A percentile compares a stretch with the other conserved stretches of the same genome.
phyloP scores from a whole-genome alignment of 2,113 vertebrate genomes.

The Mustelus asterias region DNA sequence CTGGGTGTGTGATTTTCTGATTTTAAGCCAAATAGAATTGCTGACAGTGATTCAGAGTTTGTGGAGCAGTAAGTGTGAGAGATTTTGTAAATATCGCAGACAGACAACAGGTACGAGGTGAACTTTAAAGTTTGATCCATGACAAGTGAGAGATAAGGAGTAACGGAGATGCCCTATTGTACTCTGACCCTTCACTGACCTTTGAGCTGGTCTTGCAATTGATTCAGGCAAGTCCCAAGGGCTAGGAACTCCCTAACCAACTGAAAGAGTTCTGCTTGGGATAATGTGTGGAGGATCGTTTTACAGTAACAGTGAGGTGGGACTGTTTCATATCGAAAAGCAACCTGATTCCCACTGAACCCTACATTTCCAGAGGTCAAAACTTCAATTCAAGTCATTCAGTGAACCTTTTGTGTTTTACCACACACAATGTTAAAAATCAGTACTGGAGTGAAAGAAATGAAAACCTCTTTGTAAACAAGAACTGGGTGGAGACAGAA shows the following conservation, averaged over 20 bases:
- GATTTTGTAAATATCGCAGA: not conserved
- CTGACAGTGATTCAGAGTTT: not conserved
- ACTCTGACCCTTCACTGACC: not conserved
- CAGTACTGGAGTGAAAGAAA: not conserved
- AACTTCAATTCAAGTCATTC: not conserved
- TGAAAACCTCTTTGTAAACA: not conserved
- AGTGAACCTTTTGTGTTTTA: not conserved
- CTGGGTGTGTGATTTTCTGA: not conserved
- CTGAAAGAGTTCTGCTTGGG: not conserved
- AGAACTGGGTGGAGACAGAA: not conserved
- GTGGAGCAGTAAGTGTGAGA: not conserved
- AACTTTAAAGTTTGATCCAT: not conserved
- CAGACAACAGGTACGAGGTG: not conserved
- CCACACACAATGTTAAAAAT: not conserved
- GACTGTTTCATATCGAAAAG: not conserved
- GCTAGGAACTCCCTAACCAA: not conserved
- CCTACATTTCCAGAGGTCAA: not conserved
- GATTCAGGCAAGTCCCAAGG: not conserved
- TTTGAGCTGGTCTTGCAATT: not conserved
- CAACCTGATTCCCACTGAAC: not conserved
- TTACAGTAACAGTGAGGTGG: not conserved
- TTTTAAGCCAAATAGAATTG: not conserved
- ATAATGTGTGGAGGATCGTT: not conserved
- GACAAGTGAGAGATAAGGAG: not conserved
- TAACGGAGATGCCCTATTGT: not conserved